These are phyloP conservation scores for Cranoglanis bouderius DNA, from an alignment of 2,113 vertebrate species.

Conservation along the genomic window DNA sequence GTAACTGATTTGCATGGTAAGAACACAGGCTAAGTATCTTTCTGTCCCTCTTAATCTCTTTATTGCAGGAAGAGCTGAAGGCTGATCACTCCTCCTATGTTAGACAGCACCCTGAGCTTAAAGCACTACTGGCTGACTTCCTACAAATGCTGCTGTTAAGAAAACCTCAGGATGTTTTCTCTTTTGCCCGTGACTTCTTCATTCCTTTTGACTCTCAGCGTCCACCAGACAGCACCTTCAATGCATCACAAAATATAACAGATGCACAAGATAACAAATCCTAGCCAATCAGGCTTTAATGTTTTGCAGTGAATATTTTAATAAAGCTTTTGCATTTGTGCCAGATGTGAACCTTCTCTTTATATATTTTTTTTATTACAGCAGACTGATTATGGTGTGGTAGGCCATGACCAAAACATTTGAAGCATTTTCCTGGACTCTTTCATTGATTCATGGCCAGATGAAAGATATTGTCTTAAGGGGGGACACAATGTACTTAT, in stretches of 20 bases:
- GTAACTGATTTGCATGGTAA: neutral
- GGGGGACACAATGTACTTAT: no score
- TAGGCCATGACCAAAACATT: neutral
- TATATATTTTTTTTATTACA: neutral
- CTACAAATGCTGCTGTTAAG: slow-evolving; percentile 85
- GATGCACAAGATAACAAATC: neutral
- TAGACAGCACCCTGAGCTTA: slow-evolving; percentile 82
- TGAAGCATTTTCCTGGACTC: neutral
- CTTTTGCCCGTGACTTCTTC: slow-evolving; percentile 85
- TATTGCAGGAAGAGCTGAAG: slow-evolving; percentile 80
- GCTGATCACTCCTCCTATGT: slow-evolving; percentile 76
- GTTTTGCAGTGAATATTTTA: neutral
- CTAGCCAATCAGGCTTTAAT: neutral
- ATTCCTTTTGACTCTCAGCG: slow-evolving; percentile 62
- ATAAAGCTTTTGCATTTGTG: slow-evolving; percentile 23
- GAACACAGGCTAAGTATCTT: neutral
- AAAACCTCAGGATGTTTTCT: slow-evolving; percentile 79
- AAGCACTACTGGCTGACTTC: slow-evolving; percentile 82
- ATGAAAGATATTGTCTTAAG: no score
- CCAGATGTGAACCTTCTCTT: neutral
- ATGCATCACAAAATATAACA: slow-evolving; percentile 36
- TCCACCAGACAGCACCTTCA: slow-evolving; percentile 20
- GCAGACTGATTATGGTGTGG: neutral
- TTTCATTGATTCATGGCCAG: neutral
- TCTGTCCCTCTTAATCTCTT: neutral